These are phyloP conservation scores for Eulimnadia texana DNA, from an alignment of 1,140 invertebrate species.

Conservation along the genomic window DNA sequence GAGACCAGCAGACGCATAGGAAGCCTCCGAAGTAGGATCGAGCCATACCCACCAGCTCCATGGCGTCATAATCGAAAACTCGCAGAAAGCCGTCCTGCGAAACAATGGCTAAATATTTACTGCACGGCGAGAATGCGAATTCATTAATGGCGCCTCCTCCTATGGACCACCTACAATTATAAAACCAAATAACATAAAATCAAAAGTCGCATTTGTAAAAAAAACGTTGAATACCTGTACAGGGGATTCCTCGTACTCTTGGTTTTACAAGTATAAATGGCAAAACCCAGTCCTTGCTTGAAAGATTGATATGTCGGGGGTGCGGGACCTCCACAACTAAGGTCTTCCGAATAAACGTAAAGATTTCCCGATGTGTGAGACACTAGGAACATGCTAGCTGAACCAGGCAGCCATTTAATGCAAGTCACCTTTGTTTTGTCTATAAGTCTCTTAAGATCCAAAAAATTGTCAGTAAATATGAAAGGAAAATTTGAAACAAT, in stretches of 20 bases:
- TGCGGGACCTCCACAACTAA: constrained; percentile 64
- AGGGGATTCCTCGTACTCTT: constrained; percentile 89
- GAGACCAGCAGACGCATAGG: constrained; percentile 91
- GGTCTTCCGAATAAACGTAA: constrained; percentile 94
- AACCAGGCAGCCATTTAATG: constrained; percentile 90
- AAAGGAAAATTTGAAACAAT: not conserved
- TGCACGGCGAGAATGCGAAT: constrained; percentile 92
- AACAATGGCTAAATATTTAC: constrained; percentile 77
- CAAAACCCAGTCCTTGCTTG: constrained; percentile 86
- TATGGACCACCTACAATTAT: constrained; percentile 45
- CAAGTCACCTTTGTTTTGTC: constrained; percentile 98
- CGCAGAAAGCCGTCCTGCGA: constrained; percentile 86
- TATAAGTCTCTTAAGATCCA: constrained; percentile 67
- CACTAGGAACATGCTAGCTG: constrained; percentile 80
- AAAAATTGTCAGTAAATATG: constrained; percentile 14
- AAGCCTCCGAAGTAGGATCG: constrained; percentile 94
- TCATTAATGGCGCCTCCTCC: constrained; percentile 84
- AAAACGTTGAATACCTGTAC: constrained; percentile 33
- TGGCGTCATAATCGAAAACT: constrained; percentile 92
- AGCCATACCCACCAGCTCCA: constrained; percentile 82
- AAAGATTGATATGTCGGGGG: constrained; percentile 80
- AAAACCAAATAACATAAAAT: too few species aligned
- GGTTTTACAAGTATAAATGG: constrained; percentile 89
- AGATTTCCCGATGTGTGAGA: constrained; percentile 92
- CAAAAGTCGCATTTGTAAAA: constrained; percentile 30